Conservation (phyloP, 2,888 invertebrate species). For the Agriopis leucophaearia region DNA sequence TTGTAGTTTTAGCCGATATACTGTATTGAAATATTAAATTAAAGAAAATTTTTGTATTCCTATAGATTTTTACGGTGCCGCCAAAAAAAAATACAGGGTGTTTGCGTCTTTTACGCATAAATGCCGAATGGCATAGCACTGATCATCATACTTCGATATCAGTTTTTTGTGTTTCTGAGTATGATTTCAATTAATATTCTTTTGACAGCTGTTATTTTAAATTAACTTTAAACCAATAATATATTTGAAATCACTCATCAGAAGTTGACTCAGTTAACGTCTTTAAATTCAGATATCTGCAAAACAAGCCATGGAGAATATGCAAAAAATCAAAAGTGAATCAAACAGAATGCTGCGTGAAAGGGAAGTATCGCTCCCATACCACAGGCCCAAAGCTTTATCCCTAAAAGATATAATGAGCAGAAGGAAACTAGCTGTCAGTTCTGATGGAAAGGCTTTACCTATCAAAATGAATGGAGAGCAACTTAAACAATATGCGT, state of each 20-base stretch:
- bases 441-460: conserved; percentile 75
- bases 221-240: background rate
- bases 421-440: conserved; percentile 69
- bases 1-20: no score
- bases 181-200: no score
- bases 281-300: conserved; percentile 85
- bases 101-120: no score
- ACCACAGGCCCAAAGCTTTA: conserved; percentile 93
- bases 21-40: no score
- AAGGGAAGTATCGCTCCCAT: conserved; percentile 91
- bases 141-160: no score
- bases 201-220: no score
- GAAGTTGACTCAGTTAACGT: background rate
- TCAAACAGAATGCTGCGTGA: conserved; percentile 93
- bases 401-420: conserved; percentile 92
- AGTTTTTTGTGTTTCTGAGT: no score
- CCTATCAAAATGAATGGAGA: conserved; percentile 89
- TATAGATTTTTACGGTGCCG: no score
- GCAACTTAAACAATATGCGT: conserved; percentile 89
- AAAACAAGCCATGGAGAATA: conserved; percentile 89
- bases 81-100: no score
- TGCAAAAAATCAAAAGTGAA: conserved; percentile 93
- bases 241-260: background rate
- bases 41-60: no score
- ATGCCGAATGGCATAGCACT: no score